Evolutionary conservation across 2,797 vertebrate genomes (phyloP).

Genomic region (Trematomus bernacchii): DNA sequence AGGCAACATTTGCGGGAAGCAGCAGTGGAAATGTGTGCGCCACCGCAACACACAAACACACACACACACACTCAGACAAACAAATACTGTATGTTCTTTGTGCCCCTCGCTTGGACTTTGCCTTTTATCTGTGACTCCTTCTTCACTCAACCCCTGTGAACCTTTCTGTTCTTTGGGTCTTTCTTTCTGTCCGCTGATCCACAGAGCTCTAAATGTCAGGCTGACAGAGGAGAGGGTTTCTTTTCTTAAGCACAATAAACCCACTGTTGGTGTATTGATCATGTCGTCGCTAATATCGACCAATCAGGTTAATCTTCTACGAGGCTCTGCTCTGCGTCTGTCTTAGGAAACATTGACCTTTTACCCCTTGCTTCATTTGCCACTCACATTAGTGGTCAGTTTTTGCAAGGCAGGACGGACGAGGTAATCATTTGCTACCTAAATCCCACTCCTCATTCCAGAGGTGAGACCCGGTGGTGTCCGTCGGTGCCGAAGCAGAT

Average conservation of each 20-base stretch:
- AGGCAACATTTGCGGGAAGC: constrained; percentile 82
- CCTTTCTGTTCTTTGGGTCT: constrained; percentile 26
- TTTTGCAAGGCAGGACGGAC: constrained; percentile 46
- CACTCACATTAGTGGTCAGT: constrained; percentile 61
- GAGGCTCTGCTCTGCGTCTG: constrained; percentile 82
- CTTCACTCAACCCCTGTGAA: constrained; percentile 31
- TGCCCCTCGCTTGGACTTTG: constrained; percentile 54
- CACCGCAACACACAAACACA: constrained; percentile 72
- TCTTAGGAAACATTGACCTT: constrained; percentile 61
- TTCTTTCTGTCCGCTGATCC: constrained; percentile 53
- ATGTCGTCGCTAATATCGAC: constrained; percentile 57
- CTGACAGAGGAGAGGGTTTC: constrained; percentile 33
- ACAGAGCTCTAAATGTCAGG: constrained; percentile 50
- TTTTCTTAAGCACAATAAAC: constrained; percentile 55
- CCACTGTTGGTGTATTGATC: constrained; percentile 37
- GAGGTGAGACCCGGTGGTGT: constrained; percentile 24
- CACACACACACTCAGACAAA: constrained; percentile 63
- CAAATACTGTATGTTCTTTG: constrained; percentile 60
- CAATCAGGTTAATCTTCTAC: constrained; percentile 72
- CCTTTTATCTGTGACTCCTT: constrained; percentile 43
- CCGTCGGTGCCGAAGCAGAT: constrained; percentile 43
- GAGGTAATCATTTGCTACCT: constrained; percentile 62
- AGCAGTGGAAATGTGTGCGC: constrained; percentile 81
- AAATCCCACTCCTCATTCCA: constrained; percentile 46
- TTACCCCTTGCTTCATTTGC: constrained; percentile 60